phyloP scores from a whole-genome alignment of 1,140 invertebrate species.

The Maconellicoccus hirsutus region DNA sequence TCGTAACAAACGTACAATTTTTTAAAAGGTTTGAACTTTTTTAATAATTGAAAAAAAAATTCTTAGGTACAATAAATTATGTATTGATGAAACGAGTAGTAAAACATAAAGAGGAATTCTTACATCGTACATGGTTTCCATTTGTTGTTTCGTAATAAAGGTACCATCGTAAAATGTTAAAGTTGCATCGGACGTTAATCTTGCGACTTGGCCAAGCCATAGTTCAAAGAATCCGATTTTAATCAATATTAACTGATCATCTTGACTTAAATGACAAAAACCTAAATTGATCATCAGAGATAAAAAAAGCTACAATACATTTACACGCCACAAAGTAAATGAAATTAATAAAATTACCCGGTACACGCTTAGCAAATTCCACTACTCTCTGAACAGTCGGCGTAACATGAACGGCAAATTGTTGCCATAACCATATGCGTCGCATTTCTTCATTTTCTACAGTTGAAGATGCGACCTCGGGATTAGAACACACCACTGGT shows the following conservation, averaged over 20 bases:
- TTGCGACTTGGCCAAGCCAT: slow-evolving; percentile 78
- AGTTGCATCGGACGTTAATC: slow-evolving; percentile 64
- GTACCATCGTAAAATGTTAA: slow-evolving; percentile 90
- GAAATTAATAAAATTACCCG: slow-evolving; percentile 39
- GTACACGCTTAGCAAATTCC: slow-evolving; percentile 84
- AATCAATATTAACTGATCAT: slow-evolving; percentile 87
- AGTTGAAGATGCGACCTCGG: slow-evolving; percentile 51
- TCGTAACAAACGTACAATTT: too few relatives aligned
- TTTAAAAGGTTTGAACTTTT: neutral
- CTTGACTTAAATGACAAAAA: slow-evolving; percentile 74
- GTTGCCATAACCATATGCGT: slow-evolving; percentile 49
- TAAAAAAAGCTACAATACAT: neutral
- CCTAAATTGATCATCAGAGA: slow-evolving; percentile 40
- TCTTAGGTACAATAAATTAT: too few relatives aligned
- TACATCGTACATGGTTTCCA: slow-evolving; percentile 90
- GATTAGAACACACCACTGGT: slow-evolving; percentile 34
- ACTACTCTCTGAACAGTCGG: slow-evolving; percentile 83
- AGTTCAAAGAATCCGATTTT: slow-evolving; percentile 95
- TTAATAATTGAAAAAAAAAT: too few relatives aligned
- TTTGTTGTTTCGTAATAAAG: slow-evolving; percentile 68
- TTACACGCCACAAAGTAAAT: neutral
- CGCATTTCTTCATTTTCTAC: slow-evolving; percentile 52
- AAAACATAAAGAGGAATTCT: slow-evolving; percentile 36
- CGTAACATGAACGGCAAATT: slow-evolving; percentile 62
- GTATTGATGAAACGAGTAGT: too few relatives aligned